phyloP scores from a whole-genome alignment of 2,888 invertebrate species.

The Phortica magna region DNA sequence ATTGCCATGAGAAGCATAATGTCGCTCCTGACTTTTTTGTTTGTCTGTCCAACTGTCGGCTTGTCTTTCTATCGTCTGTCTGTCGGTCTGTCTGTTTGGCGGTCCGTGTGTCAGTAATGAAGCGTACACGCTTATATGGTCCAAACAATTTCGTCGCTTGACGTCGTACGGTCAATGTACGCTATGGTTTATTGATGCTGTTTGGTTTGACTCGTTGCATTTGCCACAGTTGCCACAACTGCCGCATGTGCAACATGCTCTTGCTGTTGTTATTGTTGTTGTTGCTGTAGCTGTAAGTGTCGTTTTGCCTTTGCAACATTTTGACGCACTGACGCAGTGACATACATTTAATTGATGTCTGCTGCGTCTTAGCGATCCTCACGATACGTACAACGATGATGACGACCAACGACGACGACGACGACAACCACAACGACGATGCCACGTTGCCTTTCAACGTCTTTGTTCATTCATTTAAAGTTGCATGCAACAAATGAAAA shows the following conservation, averaged over 20 bases:
- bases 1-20: too few species aligned
- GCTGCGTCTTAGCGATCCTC: slow-evolving; percentile 2
- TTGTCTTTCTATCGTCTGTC: too few species aligned
- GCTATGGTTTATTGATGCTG: slow-evolving; percentile 25
- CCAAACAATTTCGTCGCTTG: slow-evolving; percentile 24
- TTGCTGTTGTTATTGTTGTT: neutral
- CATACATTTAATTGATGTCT: slow-evolving; percentile 66
- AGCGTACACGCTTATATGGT: neutral
- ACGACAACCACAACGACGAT: slow-evolving; percentile 12
- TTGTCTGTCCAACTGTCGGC: too few species aligned
- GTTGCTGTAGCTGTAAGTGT: slow-evolving; percentile 9
- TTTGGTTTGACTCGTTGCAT: neutral
- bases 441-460: slow-evolving; percentile 18
- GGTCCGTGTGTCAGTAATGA: neutral
- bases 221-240: neutral
- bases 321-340: slow-evolving; percentile 48
- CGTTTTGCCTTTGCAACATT: slow-evolving; percentile 5
- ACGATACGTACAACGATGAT: neutral
- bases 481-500: neutral
- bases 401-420: neutral
- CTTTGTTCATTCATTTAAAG: slow-evolving; percentile 39
- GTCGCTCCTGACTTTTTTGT: too few species aligned
- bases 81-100: neutral
- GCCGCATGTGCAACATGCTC: neutral
- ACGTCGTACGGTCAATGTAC: slow-evolving; percentile 27